Evolutionary conservation across 2,113 vertebrate species (phyloP), one percentile per base, ranked within the genome.

Genomic region (Oreotrochilus melanogaster): DNA sequence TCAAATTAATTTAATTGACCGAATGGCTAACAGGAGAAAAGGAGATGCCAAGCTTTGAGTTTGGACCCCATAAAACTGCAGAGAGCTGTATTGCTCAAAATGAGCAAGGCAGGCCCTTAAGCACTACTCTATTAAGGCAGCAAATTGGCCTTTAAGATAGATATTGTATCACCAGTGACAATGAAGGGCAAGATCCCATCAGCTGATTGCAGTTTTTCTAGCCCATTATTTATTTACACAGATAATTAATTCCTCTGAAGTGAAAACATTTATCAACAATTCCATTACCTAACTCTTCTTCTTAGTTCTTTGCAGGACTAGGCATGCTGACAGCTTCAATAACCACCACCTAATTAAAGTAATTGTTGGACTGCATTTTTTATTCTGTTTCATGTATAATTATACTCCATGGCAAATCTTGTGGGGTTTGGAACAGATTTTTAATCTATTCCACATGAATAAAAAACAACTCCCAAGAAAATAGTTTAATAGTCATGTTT

Each of bases 281-380:
- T 91, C 74, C 69, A 79, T 67, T 93, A 72, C 60, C 88, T 78
- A 50, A 65, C 66, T 85, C 76, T 88, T 94, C 28, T 48, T 92
- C 76, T 60, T 31, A 79, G 47, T 81, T 87, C 45, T 94, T 81
- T 80, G 69, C 86, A 88, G 62, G 95, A 83, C 89, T 85, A 65
- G 53, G 51, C 80, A 94, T 80, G 47, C 43, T 94, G 96, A 86
- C 93, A 95, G 89, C 81, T 96, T 96, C 90, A 97, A 91, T 94
- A 96, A 95, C 94, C 50, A 93, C 93, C 81, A 91, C 95, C 96
- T 98, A 97, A 97, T 97, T 98, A 96, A 96, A 97, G 93, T 96
- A 97, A 98, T 95, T 97, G 95, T 97, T 97, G 97, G 97, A 97
- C 96, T 96, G 91, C 95, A 97, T 98, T 98, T 95, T 75, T 95